Percentiles rank a stretch among this genome's conserved stretches.
Evolutionary conservation across 2,888 invertebrate species (phyloP).

Genomic region (Chalcosyrphus nemorum): DNA sequence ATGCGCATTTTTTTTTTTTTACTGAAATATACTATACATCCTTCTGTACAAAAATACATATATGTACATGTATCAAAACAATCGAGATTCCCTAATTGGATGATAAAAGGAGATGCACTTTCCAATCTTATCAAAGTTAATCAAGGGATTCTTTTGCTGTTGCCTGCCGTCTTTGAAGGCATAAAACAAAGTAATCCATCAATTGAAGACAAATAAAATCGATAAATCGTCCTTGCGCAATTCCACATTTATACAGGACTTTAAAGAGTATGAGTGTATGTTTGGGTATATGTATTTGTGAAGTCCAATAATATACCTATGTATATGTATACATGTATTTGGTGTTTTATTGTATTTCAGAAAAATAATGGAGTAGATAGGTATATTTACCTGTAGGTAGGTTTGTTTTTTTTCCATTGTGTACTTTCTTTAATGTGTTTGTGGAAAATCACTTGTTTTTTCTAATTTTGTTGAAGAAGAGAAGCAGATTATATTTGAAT

Average conservation of each 20-base stretch:
- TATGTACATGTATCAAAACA: neutral
- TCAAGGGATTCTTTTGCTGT: neutral
- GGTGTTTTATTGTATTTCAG: no score
- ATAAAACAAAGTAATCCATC: conserved; percentile 3
- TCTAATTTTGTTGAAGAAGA: conserved; percentile 4
- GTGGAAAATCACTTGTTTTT: conserved; percentile 29
- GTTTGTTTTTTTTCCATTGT: neutral
- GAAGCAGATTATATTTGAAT: conserved; percentile 1
- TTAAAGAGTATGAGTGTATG: neutral
- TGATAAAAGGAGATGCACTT: conserved; percentile 6
- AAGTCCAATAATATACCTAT: no score
- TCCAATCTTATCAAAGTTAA: conserved; percentile 1
- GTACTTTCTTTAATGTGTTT: neutral
- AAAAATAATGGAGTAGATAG: no score
- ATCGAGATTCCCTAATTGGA: conserved; percentile 1
- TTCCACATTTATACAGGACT: conserved; percentile 22
- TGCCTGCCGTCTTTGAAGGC: neutral
- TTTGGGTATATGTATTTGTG: no score
- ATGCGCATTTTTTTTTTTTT: conserved; percentile 44
- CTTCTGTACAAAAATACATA: neutral
- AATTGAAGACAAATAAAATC: conserved; percentile 39
- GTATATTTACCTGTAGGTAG: conserved; percentile 6
- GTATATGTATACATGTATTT: neutral
- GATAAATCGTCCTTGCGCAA: conserved; percentile 61
- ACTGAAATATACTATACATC: neutral